Percentiles rank a stretch among this genome's conserved stretches.
phyloP scores from a whole-genome alignment of 2,888 invertebrate genomes.

The Pachydiplax longipennis region DNA sequence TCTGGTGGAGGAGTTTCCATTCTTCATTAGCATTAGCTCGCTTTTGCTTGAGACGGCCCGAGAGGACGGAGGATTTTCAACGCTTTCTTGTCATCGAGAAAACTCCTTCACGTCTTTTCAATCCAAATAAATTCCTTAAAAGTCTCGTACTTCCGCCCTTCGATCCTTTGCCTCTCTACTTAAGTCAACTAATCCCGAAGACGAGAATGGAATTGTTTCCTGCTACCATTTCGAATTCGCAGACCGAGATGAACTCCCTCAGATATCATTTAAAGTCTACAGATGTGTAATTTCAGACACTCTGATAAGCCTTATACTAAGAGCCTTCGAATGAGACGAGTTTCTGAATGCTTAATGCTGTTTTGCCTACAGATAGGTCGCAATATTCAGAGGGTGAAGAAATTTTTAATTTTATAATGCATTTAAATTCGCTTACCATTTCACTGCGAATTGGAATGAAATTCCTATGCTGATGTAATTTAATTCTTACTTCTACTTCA shows the following conservation, averaged over 20 bases:
- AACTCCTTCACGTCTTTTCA: not conserved
- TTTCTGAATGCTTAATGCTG: not conserved
- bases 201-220: constrained; percentile 2
- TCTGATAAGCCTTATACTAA: not conserved
- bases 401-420: no score
- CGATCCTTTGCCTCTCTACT: not conserved
- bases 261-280: not conserved
- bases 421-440: no score
- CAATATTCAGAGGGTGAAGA: not conserved
- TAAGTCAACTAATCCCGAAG: not conserved
- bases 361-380: not conserved
- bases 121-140: not conserved
- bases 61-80: not conserved
- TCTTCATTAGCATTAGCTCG: not conserved
- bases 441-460: no score
- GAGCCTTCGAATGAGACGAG: not conserved
- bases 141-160: not conserved
- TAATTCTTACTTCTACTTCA: no score
- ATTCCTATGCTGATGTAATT: no score
- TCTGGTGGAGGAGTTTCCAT: not conserved
- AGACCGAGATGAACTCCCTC: not conserved
- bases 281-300: not conserved
- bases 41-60: not conserved
- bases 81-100: not conserved
- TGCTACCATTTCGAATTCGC: not conserved